Percentiles rank a stretch among this genome's conserved stretches.
phyloP scores from a whole-genome alignment of 2,113 vertebrate genomes.

The Mastomys coucha region DNA sequence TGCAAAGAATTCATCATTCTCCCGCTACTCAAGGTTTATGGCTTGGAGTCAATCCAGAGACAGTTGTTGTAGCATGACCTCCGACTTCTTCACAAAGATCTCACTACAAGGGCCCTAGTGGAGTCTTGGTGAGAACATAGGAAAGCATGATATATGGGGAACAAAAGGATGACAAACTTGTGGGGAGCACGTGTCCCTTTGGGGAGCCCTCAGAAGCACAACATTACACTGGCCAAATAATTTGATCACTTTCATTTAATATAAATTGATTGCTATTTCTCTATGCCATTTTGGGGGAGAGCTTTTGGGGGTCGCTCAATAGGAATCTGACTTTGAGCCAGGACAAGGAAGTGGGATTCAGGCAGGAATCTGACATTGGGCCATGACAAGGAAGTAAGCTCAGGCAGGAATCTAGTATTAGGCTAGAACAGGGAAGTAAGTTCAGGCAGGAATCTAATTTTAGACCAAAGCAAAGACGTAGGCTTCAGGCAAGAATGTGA shows the following conservation, averaged over 20 bases:
- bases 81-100: background rate
- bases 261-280: background rate
- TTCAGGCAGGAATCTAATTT: too few relatives aligned
- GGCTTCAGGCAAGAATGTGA: too few relatives aligned
- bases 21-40: background rate
- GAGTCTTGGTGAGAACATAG: background rate
- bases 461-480: too few relatives aligned
- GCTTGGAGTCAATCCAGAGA: fast-evolving
- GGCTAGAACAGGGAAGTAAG: too few relatives aligned
- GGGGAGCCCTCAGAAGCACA: background rate
- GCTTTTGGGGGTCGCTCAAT: too few relatives aligned
- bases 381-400: too few relatives aligned
- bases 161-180: background rate
- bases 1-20: background rate
- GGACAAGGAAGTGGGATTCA: too few relatives aligned
- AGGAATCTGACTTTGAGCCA: too few relatives aligned
- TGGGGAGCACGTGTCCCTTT: background rate
- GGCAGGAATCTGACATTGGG: too few relatives aligned
- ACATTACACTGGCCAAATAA: background rate
- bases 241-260: background rate
- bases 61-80: background rate
- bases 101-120: background rate
- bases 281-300: background rate
- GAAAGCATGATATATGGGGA: background rate
- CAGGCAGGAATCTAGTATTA: too few relatives aligned